Evolutionary conservation across 2,888 invertebrate genomes (phyloP), one percentile per base, ranked within the genome.

Genomic region (Xestobium rufovillosum): DNA sequence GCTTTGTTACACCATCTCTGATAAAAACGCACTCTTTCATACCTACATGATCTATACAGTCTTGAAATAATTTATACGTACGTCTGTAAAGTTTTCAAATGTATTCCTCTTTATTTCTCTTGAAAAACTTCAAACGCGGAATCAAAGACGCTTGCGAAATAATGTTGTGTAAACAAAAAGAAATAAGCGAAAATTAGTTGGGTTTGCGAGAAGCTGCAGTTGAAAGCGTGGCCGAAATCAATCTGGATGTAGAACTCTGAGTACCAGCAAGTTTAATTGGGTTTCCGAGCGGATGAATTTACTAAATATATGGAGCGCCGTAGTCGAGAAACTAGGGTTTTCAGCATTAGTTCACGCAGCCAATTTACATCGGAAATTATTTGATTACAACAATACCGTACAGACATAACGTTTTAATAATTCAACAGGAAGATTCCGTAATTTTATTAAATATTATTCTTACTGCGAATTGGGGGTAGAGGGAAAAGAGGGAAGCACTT

Each of bases 401-500:
- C 23, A n/a, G 6, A 19, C n/a, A n/a, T 19, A 19, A 19, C n/a
- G n/a, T n/a, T 8, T 19, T n/a, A 19, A 19, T 19, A 8, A 19
- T 19, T 8, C 23, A n/a, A 19, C 23, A 6, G 23, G 6, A n/a
- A 8, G n/a, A 19, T 19, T n/a, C n/a, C 23, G 23, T 19, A 8
- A 19, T n/a, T 6, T 19, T 19, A 8, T 19, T 19, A 19, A n/a
- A 19, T 19, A 19, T 19, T 19, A 19, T 19, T 19, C 23, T 19
- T 19, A n/a, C n/a, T n/a, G n/a, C 23, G 3, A n/a, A 31, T 9
- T 26, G 25, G 36, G 31, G 31, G 32, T 25, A 31, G 26, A 35
- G 33, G 27, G 35, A 34, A 36, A n/a, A n/a, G n/a, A n/a, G n/a
- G n/a, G n/a, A n/a, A 44, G 48, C 47, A 48, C 50, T 49, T 49